phyloP scores from a whole-genome alignment of 1,140 invertebrate species.

The Muscidifurax raptorellus region DNA sequence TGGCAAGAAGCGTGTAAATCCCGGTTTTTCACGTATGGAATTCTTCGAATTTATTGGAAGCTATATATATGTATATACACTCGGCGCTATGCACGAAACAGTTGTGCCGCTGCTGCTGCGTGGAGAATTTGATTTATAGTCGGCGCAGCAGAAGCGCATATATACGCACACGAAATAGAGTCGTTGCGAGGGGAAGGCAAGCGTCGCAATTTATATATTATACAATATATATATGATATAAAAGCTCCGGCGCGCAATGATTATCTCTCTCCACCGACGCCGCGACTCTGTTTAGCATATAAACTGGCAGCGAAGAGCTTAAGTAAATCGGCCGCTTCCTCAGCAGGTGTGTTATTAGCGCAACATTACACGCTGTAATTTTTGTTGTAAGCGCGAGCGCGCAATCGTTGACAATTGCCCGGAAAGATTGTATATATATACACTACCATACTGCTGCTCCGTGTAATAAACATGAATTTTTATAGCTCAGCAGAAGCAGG shows the following conservation, averaged over 20 bases:
- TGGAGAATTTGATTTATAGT: not conserved
- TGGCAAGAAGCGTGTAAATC: not conserved
- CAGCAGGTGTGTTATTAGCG: constrained; percentile 39
- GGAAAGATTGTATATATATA: too few species aligned
- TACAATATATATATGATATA: not conserved
- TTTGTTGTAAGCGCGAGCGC: not conserved
- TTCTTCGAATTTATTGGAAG: not conserved
- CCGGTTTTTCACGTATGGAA: not conserved
- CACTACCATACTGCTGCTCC: too few species aligned
- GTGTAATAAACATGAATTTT: constrained; percentile 42
- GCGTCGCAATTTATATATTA: too few species aligned
- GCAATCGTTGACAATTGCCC: constrained; percentile 28
- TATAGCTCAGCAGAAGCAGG: constrained; percentile 16
- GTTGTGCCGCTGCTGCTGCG: not conserved
- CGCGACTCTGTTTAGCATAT: constrained; percentile 43
- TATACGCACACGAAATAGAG: not conserved
- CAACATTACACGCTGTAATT: constrained; percentile 33
- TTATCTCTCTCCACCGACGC: not conserved
- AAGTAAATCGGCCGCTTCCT: constrained; percentile 44
- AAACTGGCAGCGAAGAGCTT: constrained; percentile 37
- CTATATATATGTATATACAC: too few species aligned
- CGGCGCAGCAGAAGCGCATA: too few species aligned
- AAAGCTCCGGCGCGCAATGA: not conserved
- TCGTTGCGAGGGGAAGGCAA: too few species aligned
- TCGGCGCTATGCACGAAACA: not conserved